Evolutionary conservation across 2,113 vertebrate genomes (phyloP), one percentile per base, ranked within the genome.

Genomic region (Hipposideros armiger): DNA sequence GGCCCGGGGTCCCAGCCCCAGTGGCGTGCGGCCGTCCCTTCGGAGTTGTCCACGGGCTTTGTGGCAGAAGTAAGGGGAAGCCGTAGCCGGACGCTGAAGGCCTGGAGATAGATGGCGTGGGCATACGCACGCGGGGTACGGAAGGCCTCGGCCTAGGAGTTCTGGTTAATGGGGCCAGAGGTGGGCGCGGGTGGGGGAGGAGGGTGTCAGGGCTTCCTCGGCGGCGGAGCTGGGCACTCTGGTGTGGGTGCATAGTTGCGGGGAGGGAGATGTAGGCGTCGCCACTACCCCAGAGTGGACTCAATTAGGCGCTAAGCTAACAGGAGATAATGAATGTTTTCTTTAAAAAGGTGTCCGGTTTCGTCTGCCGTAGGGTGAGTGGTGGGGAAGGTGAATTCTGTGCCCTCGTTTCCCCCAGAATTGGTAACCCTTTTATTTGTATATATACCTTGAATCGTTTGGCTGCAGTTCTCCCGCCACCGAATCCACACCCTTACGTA

Each of bases 41-140:
- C 6, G 0, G 47, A 36, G 28, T 26, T n/a, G n/a, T 20, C 77
- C 20, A 9, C 5, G 20, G 62, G 89, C 92, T 97, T 97, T 95
- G 97, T 90, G 87, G 92, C 40, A 1, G 78, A 50, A 64, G 69
- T 17, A 17, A 7, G 52, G 54, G 73, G 86, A 52, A 17, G 90
- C 56, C 1, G 92, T 36, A 64, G 87, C 64, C 4, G 72, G 62
- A 69, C 85, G 47, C 93, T 16, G 56, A 47, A 16, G 76, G 73
- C 52, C 22, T 24, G 47, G n/a, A 58, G 78, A 89, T 95, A 50
- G 87, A 80, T 87, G 92, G 96, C 81, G 80, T 88, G 95, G 80
- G 80, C n/a, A 20, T 58, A 81, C 54, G 64, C 32, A 76, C 36
- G 92, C 87, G 22, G 84, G 93, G 86, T 42, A 0, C 82, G 0